Percentiles rank a stretch among this genome's conserved stretches.
Conservation (phyloP, 92 coral and sea anemone species). For the Bergia puertoricense region DNA sequence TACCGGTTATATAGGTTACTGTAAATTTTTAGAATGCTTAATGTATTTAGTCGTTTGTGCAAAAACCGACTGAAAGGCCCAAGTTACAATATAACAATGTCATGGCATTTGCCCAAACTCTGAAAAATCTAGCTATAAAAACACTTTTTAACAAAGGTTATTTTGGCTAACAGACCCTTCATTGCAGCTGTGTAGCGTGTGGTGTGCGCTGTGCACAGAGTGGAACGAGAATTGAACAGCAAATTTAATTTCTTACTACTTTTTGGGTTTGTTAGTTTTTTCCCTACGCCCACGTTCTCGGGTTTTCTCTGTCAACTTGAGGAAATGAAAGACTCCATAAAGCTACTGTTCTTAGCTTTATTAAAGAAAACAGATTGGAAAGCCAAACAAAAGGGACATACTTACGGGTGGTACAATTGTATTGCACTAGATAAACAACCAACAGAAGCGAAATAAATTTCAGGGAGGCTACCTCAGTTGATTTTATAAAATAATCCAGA, state of each 20-base stretch:
- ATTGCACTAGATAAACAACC: not conserved
- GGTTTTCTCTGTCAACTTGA: not conserved
- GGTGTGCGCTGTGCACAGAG: not conserved
- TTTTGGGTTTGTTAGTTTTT: no score
- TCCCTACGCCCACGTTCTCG: not conserved
- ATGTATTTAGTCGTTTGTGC: not conserved
- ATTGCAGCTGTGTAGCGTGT: not conserved
- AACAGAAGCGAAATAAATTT: not conserved
- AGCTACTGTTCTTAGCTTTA: not conserved
- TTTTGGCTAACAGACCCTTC: not conserved
- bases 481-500: not conserved
- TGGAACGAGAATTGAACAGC: not conserved
- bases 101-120: no score
- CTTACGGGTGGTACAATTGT: not conserved
- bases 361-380: not conserved
- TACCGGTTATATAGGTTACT: not conserved
- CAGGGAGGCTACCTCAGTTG: not conserved
- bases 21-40: not conserved
- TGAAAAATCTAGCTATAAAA: not conserved
- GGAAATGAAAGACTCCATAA: not conserved
- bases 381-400: not conserved
- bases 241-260: no score
- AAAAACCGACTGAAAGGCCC: no score
- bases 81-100: no score
- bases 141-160: not conserved